Evolutionary conservation across 1,140 invertebrate genomes (phyloP).

Genomic region (Drosophila jambulina): DNA sequence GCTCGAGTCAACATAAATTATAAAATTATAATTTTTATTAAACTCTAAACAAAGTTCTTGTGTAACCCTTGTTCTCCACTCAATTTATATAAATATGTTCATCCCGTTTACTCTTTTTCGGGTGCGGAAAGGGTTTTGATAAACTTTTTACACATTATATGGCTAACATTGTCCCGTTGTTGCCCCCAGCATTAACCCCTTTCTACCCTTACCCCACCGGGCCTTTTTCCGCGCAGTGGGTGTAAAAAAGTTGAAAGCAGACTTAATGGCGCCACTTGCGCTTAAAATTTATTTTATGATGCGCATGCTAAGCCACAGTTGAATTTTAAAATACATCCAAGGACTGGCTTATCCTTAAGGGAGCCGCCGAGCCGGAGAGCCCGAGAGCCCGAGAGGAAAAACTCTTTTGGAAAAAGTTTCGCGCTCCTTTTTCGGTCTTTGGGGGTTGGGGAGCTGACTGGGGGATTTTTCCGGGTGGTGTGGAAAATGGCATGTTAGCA

Average conservation of each 20-base stretch:
- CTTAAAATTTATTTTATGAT: slow-evolving; percentile 85
- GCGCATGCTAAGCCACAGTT: slow-evolving; percentile 82
- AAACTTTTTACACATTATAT: slow-evolving; percentile 82
- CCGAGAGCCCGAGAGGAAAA: slow-evolving; percentile 63
- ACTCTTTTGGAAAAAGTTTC: slow-evolving; percentile 81
- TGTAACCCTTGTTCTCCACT: slow-evolving; percentile 41
- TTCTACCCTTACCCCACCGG: background rate
- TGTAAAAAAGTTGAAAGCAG: slow-evolving; percentile 82
- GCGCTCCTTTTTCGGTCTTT: slow-evolving; percentile 58
- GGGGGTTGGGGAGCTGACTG: background rate
- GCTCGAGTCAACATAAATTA: no score
- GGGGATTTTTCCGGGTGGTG: slow-evolving; percentile 45
- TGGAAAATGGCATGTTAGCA: slow-evolving; percentile 82
- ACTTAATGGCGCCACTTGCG: slow-evolving; percentile 82
- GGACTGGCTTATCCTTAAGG: slow-evolving; percentile 73
- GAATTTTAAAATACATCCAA: slow-evolving; percentile 79
- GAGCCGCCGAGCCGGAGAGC: slow-evolving; percentile 33
- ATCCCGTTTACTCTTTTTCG: slow-evolving; percentile 60
- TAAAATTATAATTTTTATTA: background rate
- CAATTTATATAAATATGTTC: slow-evolving; percentile 67
- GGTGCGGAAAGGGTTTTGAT: slow-evolving; percentile 80
- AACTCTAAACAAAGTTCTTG: background rate
- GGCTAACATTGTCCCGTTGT: slow-evolving; percentile 46
- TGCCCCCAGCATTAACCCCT: slow-evolving; percentile 5
- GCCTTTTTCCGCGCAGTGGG: slow-evolving; percentile 68